Evolutionary conservation across 2,113 vertebrate species (phyloP).

Genomic region (Numenius arquata): DNA sequence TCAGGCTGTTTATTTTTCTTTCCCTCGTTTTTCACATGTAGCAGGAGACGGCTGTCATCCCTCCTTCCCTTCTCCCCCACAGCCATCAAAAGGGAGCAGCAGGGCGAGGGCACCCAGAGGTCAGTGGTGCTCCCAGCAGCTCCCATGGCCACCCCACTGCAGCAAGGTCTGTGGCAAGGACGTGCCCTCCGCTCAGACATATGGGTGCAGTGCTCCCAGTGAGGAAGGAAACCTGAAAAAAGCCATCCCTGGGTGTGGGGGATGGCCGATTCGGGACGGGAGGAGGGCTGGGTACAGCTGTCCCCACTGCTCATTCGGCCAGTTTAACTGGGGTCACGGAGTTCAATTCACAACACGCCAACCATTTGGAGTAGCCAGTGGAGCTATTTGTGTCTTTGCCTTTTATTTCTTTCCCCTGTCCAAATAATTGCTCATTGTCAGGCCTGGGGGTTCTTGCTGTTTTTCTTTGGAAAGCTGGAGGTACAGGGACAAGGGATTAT

Average conservation of each 20-base stretch:
- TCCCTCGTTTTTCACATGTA: rapidly evolving
- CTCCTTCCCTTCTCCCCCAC: neutral
- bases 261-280: rapidly evolving
- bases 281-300: neutral
- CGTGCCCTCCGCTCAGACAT: neutral
- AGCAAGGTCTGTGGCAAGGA: neutral
- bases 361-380: slow-evolving; percentile 42
- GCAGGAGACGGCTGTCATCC: neutral
- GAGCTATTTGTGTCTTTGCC: slow-evolving; percentile 21
- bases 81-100: neutral
- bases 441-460: neutral
- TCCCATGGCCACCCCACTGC: rapidly evolving
- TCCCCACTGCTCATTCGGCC: neutral
- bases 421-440: neutral
- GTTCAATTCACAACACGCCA: slow-evolving; percentile 49
- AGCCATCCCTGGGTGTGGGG: neutral
- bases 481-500: neutral
- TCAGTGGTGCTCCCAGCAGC: neutral
- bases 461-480: neutral
- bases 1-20: neutral
- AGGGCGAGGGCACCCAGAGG: rapidly evolving
- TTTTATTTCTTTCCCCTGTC: neutral
- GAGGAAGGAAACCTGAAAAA: neutral
- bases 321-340: slow-evolving; percentile 41
- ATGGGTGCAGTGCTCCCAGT: neutral